These are phyloP conservation scores for Orchesella cincta DNA, from an alignment of 1,140 invertebrate species.

Conservation along the genomic window DNA sequence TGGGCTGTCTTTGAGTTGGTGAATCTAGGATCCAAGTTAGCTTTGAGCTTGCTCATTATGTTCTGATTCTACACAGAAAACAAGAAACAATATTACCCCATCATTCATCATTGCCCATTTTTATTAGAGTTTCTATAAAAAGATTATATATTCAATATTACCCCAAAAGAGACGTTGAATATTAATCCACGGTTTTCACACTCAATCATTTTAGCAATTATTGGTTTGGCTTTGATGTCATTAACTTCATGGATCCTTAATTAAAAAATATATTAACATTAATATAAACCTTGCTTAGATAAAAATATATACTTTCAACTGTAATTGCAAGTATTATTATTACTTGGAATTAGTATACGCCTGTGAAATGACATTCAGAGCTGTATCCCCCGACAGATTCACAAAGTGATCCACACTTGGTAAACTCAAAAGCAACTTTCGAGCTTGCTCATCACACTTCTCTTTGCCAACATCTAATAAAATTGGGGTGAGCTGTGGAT, in stretches of 20 bases:
- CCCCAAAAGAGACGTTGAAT: slow-evolving; percentile 12
- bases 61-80: slow-evolving; percentile 27
- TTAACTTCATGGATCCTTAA: slow-evolving; percentile 19
- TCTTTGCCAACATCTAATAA: neutral
- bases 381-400: slow-evolving; percentile 9
- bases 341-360: slow-evolving; percentile 1
- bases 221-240: slow-evolving; percentile 9
- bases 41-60: slow-evolving; percentile 27
- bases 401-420: slow-evolving; percentile 6
- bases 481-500: slow-evolving; percentile 1
- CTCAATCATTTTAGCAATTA: slow-evolving; percentile 26
- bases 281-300: neutral
- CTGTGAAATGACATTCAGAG: slow-evolving; percentile 1
- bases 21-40: slow-evolving; percentile 16
- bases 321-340: neutral
- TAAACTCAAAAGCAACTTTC: slow-evolving; percentile 15
- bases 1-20: slow-evolving; percentile 2
- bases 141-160: slow-evolving; percentile 12
- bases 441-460: neutral
- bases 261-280: slow-evolving; percentile 5
- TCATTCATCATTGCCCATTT: too few species aligned
- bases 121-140: too few species aligned
- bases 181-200: neutral
- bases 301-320: neutral
- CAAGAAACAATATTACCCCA: too few species aligned